These are phyloP conservation scores for Drosophila meridiana DNA, from an alignment of 2,888 invertebrate species.

Conservation along the genomic window DNA sequence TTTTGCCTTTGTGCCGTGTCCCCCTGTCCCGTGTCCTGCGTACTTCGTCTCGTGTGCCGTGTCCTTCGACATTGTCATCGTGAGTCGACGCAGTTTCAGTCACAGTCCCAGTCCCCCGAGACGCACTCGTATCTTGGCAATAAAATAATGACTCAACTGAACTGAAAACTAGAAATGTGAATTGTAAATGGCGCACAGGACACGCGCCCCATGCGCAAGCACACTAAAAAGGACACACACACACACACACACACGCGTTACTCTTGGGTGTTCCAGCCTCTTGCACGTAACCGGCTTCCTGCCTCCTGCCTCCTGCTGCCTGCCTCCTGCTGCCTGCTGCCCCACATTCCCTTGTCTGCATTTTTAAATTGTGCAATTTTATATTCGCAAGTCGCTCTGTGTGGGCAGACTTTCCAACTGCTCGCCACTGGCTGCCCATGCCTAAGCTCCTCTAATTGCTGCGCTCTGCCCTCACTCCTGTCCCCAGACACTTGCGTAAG, in stretches of 20 bases:
- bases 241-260: slow-evolving; percentile 3
- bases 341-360: slow-evolving; percentile 45
- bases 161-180: slow-evolving; percentile 82
- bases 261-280: slow-evolving; percentile 50
- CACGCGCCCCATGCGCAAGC: slow-evolving; percentile 36
- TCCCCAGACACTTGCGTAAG: slow-evolving; percentile 44
- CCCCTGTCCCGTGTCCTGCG: neutral
- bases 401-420: slow-evolving; percentile 48
- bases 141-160: slow-evolving; percentile 83
- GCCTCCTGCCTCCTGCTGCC: slow-evolving; percentile 6
- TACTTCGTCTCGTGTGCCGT: slow-evolving; percentile 33
- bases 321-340: slow-evolving; percentile 26
- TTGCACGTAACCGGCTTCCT: slow-evolving; percentile 62
- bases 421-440: slow-evolving; percentile 12
- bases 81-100: slow-evolving; percentile 62
- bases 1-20: slow-evolving; percentile 16
- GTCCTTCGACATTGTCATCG: slow-evolving; percentile 64
- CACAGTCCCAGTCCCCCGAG: slow-evolving; percentile 39
- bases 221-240: slow-evolving; percentile 14
- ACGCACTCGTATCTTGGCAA: slow-evolving; percentile 73
- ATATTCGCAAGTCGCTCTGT: slow-evolving; percentile 71
- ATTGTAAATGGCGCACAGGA: slow-evolving; percentile 75
- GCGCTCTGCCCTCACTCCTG: slow-evolving; percentile 11
- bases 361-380: slow-evolving; percentile 81
- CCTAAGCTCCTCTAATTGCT: slow-evolving; percentile 69